These are phyloP conservation scores for Geotrupes spiniger DNA, from an alignment of 2,888 invertebrate genomes.

Conservation along the genomic window DNA sequence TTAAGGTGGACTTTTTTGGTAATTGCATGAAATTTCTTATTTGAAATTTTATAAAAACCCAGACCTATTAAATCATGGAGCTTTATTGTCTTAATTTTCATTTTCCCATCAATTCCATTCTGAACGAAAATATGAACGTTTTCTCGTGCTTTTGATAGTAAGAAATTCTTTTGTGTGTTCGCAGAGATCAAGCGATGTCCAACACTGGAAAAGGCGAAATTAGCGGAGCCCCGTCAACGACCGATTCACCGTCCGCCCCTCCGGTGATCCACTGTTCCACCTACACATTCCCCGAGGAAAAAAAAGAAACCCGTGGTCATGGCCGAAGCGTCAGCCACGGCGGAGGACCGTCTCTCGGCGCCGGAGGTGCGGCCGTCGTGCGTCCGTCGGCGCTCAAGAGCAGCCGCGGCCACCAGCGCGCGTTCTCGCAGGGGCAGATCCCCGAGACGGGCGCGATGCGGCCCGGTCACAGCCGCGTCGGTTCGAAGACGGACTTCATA, in stretches of 20 bases:
- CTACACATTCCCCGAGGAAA: constrained; percentile 48
- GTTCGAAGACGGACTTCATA: constrained; percentile 86
- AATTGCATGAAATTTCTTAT: no score
- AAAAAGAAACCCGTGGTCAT: constrained; percentile 56
- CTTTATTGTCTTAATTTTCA: no score
- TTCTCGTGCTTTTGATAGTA: no score
- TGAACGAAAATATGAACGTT: no score
- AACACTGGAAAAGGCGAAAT: constrained; percentile 19
- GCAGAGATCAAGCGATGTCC: constrained; percentile 20
- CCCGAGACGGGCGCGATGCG: constrained; percentile 55
- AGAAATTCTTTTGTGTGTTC: no score
- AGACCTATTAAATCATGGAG: no score
- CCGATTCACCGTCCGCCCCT: constrained; percentile 27
- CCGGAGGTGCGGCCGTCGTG: constrained; percentile 48
- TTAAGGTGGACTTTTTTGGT: no score
- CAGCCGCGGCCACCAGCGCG: constrained; percentile 72
- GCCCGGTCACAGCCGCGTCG: constrained; percentile 75
- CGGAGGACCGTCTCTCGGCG: constrained; percentile 58
- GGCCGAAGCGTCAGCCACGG: constrained; percentile 84
- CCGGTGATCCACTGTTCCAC: constrained; percentile 41
- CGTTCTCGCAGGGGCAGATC: constrained; percentile 85
- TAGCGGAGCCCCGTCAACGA: constrained; percentile 29
- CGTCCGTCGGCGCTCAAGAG: constrained; percentile 73
- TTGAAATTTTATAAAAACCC: no score
- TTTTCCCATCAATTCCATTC: no score